phyloP scores from a whole-genome alignment of 2,888 invertebrate species.

The Apantesis nais region DNA sequence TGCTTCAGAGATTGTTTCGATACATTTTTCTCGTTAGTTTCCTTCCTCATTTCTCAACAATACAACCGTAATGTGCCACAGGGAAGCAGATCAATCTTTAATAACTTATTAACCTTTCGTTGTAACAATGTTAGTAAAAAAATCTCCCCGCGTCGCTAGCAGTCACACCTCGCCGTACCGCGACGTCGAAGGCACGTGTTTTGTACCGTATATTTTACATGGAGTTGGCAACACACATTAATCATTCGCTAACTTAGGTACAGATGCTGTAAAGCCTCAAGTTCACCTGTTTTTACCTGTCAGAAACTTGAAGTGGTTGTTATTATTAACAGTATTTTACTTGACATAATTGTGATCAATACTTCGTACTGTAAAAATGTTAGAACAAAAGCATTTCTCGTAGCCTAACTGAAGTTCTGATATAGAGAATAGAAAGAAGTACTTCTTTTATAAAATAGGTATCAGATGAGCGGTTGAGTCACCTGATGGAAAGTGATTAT shows the following conservation, averaged over 20 bases:
- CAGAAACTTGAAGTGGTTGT: slow-evolving; percentile 12
- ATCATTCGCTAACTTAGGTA: slow-evolving; percentile 59
- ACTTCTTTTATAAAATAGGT: too few species aligned
- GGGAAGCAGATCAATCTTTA: too few species aligned
- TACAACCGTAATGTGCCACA: too few species aligned
- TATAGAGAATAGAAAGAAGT: too few species aligned
- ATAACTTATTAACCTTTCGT: not conserved
- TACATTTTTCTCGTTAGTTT: too few species aligned
- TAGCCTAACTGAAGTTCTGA: too few species aligned
- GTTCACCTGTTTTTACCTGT: slow-evolving; percentile 32
- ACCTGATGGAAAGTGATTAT: too few species aligned
- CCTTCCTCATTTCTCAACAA: too few species aligned
- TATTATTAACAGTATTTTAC: slow-evolving; percentile 17
- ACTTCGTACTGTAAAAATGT: not conserved
- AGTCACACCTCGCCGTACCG: slow-evolving; percentile 25
- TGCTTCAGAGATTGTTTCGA: too few species aligned
- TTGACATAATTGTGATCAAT: not conserved
- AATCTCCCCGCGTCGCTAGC: slow-evolving; percentile 13
- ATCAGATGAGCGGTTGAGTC: too few species aligned
- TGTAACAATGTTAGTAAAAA: not conserved
- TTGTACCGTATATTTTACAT: slow-evolving; percentile 53
- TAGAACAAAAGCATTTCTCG: too few species aligned
- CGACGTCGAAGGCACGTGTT: slow-evolving; percentile 45
- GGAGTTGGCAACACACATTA: slow-evolving; percentile 61
- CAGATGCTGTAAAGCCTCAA: slow-evolving; percentile 50